phyloP scores from a whole-genome alignment of 2,113 vertebrate species.

The Scophthalmus maximus region DNA sequence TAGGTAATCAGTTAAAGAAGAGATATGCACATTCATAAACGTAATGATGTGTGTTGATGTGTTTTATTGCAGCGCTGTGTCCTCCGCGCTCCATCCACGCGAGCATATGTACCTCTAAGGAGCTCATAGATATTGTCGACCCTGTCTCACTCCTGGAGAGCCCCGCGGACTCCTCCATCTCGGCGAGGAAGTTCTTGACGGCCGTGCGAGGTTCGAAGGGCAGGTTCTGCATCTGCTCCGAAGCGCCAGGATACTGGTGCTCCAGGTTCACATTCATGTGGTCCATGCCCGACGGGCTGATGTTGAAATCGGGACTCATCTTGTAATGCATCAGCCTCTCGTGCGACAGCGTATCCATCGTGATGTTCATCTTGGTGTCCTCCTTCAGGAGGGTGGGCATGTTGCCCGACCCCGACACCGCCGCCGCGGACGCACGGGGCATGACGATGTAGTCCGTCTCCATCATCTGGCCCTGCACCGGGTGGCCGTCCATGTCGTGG shows the following conservation, averaged over 20 bases:
- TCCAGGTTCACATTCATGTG: constrained; percentile 93
- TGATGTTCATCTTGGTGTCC: constrained; percentile 94
- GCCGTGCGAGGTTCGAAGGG: constrained; percentile 97
- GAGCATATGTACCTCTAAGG: constrained; percentile 89
- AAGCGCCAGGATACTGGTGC: constrained; percentile 87
- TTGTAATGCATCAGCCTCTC: constrained; percentile 98
- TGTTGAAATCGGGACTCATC: constrained; percentile 93
- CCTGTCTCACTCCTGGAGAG: constrained; percentile 98
- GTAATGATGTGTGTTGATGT: background rate
- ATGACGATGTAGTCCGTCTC: constrained; percentile 99
- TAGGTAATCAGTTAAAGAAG: background rate
- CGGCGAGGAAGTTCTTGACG: constrained; percentile 98
- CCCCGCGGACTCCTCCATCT: constrained; percentile 94
- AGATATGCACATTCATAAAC: background rate
- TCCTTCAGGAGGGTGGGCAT: constrained; percentile 92
- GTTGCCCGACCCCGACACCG: constrained; percentile 81
- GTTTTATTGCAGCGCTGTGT: constrained; percentile 14
- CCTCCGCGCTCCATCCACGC: constrained; percentile 7
- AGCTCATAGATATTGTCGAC: constrained; percentile 99
- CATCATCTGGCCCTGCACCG: constrained; percentile 90
- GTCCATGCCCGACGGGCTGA: constrained; percentile 93
- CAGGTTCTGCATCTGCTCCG: constrained; percentile 94
- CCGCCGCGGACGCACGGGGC: constrained; percentile 83
- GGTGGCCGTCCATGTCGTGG: constrained; percentile 73
- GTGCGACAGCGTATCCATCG: constrained; percentile 93